Base-by-base conservation (phyloP, 2,888 invertebrate species). In the Melanostoma mellinum region DNA sequence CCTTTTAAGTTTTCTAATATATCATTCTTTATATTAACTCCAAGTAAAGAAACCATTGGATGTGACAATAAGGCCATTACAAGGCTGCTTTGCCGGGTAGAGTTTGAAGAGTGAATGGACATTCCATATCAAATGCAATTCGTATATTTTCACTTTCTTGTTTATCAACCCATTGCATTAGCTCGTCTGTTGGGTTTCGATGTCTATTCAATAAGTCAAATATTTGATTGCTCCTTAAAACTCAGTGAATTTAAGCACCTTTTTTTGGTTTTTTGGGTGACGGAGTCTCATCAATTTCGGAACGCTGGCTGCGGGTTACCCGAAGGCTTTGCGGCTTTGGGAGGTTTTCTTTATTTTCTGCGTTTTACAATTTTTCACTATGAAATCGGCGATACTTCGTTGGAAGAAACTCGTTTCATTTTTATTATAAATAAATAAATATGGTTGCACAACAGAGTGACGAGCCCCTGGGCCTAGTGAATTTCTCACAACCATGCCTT, bases 71-170 rank as follows among this genome's bases (percentile, higher is more conserved):
- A 89, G 44, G 92, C 89, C 35, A 92, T 89, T 58, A 94, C 89
- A 33, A 91, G 0, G 94, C 92, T 0, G 93, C 92, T 89, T 93
- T 94, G 2, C 93, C 93, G 32, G 93, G 90, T 3, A 94, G 94
- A 0, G 93, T 93, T 89, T 93, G 90, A 87, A 92, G 94, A 72
- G 90, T 92, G 87, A 94, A 94, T 4, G 94, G 94, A 94, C 94
- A 94, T 88, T 94, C 94, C 89, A 94, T 91, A 87, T 94, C 94
- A 87, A 94, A 94, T 3, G 94, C 94, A 80, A 94, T 89, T 3
- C 93, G 92, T 42, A 93, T 89, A 30, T 91, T 85, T 3, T 90
- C 90, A 9, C 68, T 69, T 6, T 9, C 3, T 87, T 90, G 88
- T 35, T 87, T 87, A 2, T 90, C 88, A 1, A 91, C 89, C 90